Evolutionary conservation across 2,888 invertebrate genomes (phyloP).

Genomic region (Philereme transversata): DNA sequence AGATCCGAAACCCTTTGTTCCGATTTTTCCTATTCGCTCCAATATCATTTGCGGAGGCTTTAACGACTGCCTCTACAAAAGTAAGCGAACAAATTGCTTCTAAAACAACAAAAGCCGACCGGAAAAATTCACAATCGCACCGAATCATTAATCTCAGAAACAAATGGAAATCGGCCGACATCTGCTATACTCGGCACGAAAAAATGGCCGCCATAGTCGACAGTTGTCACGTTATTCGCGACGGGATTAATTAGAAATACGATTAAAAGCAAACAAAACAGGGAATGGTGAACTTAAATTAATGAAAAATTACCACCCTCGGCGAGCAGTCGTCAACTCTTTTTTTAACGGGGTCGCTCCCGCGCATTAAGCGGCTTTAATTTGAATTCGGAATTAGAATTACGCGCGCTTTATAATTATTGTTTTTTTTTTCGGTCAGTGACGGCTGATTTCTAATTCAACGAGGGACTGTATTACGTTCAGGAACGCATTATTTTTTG

Average conservation of each 20-base stretch:
- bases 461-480: constrained; percentile 53
- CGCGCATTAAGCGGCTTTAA: constrained; percentile 85
- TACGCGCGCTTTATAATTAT: constrained; percentile 84
- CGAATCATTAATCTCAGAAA: constrained; percentile 84
- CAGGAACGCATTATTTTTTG: constrained; percentile 39
- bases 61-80: constrained; percentile 81
- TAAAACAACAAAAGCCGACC: constrained; percentile 84
- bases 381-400: constrained; percentile 85
- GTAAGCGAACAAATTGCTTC: constrained; percentile 84
- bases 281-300: constrained; percentile 85
- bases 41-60: constrained; percentile 77
- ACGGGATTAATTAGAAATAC: constrained; percentile 85
- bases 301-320: constrained; percentile 85
- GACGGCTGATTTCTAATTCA: constrained; percentile 78
- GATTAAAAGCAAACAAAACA: constrained; percentile 85
- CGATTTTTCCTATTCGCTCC: constrained; percentile 63
- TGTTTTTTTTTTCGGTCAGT: constrained; percentile 75
- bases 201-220: constrained; percentile 82
- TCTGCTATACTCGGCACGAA: constrained; percentile 79
- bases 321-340: constrained; percentile 82
- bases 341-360: constrained; percentile 82
- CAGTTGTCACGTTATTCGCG: constrained; percentile 85
- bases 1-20: constrained; percentile 54
- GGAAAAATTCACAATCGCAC: constrained; percentile 84
- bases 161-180: constrained; percentile 84